Percentiles rank a stretch among this genome's conserved stretches.
Evolutionary conservation across 2,797 vertebrate species (phyloP).

Genomic region (Oceanodroma leucorhoa): DNA sequence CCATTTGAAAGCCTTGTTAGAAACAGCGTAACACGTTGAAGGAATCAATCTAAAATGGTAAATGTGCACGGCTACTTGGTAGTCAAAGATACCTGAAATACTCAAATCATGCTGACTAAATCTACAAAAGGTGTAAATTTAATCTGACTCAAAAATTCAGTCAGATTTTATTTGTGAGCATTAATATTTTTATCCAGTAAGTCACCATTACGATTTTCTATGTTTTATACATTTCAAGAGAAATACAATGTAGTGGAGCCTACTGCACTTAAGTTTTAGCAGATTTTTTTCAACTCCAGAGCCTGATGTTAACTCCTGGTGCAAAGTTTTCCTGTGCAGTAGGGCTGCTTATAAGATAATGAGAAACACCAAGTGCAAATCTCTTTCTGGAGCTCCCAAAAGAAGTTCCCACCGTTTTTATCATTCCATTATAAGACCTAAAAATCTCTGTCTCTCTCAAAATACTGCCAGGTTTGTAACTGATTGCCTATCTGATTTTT

Average conservation of each 20-base stretch:
- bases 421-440: constrained; percentile 72
- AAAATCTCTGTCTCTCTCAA: constrained; percentile 41
- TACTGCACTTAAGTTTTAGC: constrained; percentile 40
- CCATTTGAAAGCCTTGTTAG: constrained; percentile 41
- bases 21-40: not conserved
- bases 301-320: constrained; percentile 14
- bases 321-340: constrained; percentile 11
- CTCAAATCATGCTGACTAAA: constrained; percentile 40
- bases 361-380: constrained; percentile 22
- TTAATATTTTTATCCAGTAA: constrained; percentile 56
- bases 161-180: constrained; percentile 40
- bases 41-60: not conserved
- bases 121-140: constrained; percentile 39
- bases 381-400: constrained; percentile 25
- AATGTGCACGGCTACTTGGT: not conserved
- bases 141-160: constrained; percentile 29
- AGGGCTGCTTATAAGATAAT: constrained; percentile 1
- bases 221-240: constrained; percentile 69
- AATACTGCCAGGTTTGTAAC: constrained; percentile 80
- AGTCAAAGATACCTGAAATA: not conserved
- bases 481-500: constrained; percentile 68
- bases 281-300: constrained; percentile 25
- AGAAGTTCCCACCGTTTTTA: constrained; percentile 57
- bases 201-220: constrained; percentile 60
- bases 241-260: constrained; percentile 20